Base-by-base conservation (phyloP, 2,113 vertebrate genomes). In the Rostratula benghalensis region DNA sequence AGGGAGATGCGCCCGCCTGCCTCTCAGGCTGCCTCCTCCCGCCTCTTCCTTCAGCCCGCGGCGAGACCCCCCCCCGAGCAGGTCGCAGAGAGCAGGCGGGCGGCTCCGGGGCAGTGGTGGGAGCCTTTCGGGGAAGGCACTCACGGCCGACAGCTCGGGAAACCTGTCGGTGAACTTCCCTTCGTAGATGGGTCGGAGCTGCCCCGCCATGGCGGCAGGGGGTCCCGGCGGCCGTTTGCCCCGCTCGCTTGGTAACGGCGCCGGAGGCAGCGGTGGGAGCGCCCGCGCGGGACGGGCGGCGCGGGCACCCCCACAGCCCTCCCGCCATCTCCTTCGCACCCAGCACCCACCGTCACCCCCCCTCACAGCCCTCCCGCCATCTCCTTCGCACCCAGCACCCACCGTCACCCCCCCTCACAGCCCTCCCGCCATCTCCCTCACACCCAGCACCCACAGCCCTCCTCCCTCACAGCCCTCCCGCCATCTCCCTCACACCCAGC, bases 121-220 rank as follows among this genome's bases (percentile, higher is more conserved):
- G 10, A 28, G 0, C 2, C 1, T 1, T 54, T 8, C 13, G 11
- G 27, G 2, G 1, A 11, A 7, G 25, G 33, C 21, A 81, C 98
- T 98, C 90, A 98, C 97, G 3, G 64, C 77, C 33, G 64, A 75
- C 57, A 60, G 80, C 70, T 87, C 71, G 10, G 96, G 92, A 28
- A 53, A 83, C 11, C 93, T 73, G 45, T 94, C 94, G 17, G 82
- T 37, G 70, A 94, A 97, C 28, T 37, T 94, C 21, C 97, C 98
- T 54, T 71, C 22, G 51, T 88, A 97, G 19, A 79, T 68, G 0
- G 91, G 94, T 73, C n/a, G 25, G 13, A 7, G 30, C 30, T 30
- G 33, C 45, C 5, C 39, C 25, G 31, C 86, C 95, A 96, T 74
- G 43, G 77, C 39, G 30, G 27, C 46, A 4, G 5, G 1, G 6